phyloP scores from a whole-genome alignment of 2,797 vertebrate genomes.

The Sparidentex hasta region DNA sequence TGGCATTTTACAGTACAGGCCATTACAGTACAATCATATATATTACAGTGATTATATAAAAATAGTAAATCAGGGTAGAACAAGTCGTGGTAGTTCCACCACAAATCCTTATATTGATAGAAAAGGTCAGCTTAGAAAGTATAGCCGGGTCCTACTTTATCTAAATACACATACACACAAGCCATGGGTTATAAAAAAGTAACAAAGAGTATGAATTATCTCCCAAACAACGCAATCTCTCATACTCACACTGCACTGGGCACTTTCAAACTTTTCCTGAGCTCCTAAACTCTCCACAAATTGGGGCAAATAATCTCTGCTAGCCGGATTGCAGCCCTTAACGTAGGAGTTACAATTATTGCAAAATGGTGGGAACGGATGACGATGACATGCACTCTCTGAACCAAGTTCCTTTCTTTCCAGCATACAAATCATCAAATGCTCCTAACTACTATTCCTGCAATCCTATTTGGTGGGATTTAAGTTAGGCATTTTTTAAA shows the following conservation, averaged over 20 bases:
- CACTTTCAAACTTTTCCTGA: constrained; percentile 87
- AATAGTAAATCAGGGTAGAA: constrained; percentile 77
- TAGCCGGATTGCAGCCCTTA: constrained; percentile 84
- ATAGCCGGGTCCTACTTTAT: constrained; percentile 72
- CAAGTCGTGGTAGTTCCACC: constrained; percentile 63
- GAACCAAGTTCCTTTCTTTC: constrained; percentile 56
- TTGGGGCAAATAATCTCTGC: constrained; percentile 82
- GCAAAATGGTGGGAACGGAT: constrained; percentile 78
- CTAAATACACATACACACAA: constrained; percentile 78
- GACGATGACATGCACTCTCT: constrained; percentile 78
- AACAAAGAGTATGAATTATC: constrained; percentile 62
- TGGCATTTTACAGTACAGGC: constrained; percentile 71
- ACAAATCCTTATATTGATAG: constrained; percentile 68
- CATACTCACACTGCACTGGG: constrained; percentile 77
- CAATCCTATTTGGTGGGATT: constrained; percentile 33
- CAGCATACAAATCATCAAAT: constrained; percentile 65
- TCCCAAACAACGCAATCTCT: constrained; percentile 59
- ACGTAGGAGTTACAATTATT: constrained; percentile 79
- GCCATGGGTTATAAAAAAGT: constrained; percentile 76
- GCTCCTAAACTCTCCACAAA: constrained; percentile 79
- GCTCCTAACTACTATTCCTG: constrained; percentile 25
- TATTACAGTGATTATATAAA: constrained; percentile 79
- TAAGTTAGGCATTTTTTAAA: constrained; percentile 49
- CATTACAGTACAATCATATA: constrained; percentile 70
- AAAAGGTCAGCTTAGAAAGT: constrained; percentile 82